Percentiles rank a stretch among this genome's conserved stretches.
Conservation (phyloP, 2,113 vertebrate genomes). For the Nesogale talazaci region DNA sequence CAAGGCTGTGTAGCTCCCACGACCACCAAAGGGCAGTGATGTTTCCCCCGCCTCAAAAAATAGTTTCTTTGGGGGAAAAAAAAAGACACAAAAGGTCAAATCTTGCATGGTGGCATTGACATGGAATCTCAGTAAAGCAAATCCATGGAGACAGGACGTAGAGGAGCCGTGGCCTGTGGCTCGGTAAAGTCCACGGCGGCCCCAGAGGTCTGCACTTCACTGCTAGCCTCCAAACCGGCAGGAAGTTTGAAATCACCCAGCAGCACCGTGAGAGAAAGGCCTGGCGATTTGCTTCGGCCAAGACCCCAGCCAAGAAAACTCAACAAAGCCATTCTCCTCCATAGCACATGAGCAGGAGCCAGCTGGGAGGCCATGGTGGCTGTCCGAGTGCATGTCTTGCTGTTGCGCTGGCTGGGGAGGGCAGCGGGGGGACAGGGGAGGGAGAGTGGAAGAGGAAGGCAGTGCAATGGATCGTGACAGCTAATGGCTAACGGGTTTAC, state of each 20-base stretch:
- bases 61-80: too few relatives aligned
- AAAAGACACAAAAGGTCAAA: background rate
- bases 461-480: background rate
- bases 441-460: background rate
- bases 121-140: background rate
- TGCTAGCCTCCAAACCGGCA: background rate
- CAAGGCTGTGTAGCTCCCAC: too few relatives aligned
- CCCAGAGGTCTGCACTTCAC: too few relatives aligned
- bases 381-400: too few relatives aligned
- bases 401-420: too few relatives aligned
- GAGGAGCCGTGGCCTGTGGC: too few relatives aligned
- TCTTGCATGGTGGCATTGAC: background rate
- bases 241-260: background rate
- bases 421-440: too few relatives aligned
- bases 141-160: background rate
- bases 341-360: background rate
- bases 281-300: background rate
- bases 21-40: too few relatives aligned
- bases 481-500: background rate
- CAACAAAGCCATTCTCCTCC: background rate
- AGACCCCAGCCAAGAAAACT: background rate
- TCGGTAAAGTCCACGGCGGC: too few relatives aligned
- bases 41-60: too few relatives aligned
- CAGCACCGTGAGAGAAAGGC: background rate
- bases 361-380: background rate